Evolutionary conservation across 2,797 vertebrate species (phyloP).

Genomic region (Amazona ochrocephala): DNA sequence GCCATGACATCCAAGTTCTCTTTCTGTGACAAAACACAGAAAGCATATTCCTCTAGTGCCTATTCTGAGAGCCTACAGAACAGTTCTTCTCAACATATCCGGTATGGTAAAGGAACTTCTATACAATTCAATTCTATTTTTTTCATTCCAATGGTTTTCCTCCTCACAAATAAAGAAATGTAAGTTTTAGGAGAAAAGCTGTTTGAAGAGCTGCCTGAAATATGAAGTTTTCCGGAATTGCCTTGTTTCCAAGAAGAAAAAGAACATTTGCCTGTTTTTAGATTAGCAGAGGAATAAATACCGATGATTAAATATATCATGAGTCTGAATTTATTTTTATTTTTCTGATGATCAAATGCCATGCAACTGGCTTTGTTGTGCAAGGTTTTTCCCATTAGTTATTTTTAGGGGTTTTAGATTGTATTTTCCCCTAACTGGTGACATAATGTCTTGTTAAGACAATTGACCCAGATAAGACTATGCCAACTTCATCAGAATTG

Average conservation of each 20-base stretch:
- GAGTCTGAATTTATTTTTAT: constrained; percentile 64
- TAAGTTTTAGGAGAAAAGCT: constrained; percentile 21
- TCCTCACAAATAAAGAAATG: not conserved
- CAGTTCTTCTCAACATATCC: not conserved
- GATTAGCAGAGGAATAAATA: constrained; percentile 66
- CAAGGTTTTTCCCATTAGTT: constrained; percentile 69
- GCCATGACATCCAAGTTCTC: not conserved
- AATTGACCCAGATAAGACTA: constrained; percentile 70
- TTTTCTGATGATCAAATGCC: constrained; percentile 54
- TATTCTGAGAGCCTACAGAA: not conserved
- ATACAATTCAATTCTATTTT: not conserved
- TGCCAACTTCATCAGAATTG: constrained; percentile 56
- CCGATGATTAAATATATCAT: constrained; percentile 68
- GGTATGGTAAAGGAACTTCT: not conserved
- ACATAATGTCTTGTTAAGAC: constrained; percentile 71
- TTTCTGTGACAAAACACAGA: not conserved
- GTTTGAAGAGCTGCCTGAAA: constrained; percentile 37
- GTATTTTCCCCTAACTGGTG: constrained; percentile 64
- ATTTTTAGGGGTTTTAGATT: constrained; percentile 61
- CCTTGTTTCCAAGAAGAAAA: constrained; percentile 59
- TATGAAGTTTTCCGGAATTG: constrained; percentile 46
- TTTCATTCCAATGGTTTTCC: not conserved
- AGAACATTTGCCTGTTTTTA: constrained; percentile 64
- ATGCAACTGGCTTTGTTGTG: constrained; percentile 47
- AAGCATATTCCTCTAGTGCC: not conserved